These are phyloP conservation scores for Cyphomyrmex costatus DNA, from an alignment of 1,140 invertebrate species.

Conservation along the genomic window DNA sequence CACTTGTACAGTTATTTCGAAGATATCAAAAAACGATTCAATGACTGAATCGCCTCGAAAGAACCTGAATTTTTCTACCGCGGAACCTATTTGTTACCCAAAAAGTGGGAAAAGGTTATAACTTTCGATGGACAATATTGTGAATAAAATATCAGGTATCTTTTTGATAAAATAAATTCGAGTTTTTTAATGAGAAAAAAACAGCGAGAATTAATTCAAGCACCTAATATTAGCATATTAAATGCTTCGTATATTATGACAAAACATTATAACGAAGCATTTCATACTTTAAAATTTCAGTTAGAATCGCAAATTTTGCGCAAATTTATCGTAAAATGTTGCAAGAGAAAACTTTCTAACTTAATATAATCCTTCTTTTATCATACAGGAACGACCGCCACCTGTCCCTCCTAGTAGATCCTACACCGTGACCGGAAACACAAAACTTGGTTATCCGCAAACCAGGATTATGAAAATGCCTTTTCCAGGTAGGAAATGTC, in stretches of 20 bases:
- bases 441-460: constrained; percentile 97
- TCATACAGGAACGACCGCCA: constrained; percentile 93
- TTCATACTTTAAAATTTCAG: background rate
- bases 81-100: no score
- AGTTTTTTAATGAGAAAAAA: no score
- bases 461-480: constrained; percentile 96
- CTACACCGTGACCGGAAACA: constrained; percentile 96
- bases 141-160: no score
- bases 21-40: no score
- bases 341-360: constrained; percentile 8
- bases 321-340: constrained; percentile 13
- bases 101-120: no score
- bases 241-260: background rate
- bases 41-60: no score
- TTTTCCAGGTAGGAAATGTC: constrained; percentile 90
- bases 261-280: constrained; percentile 2
- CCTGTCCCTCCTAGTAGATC: constrained; percentile 95
- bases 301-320: background rate
- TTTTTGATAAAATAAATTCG: no score
- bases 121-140: no score
- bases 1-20: no score
- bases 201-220: no score
- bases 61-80: no score
- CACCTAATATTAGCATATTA: no score
- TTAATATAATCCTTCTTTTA: constrained; percentile 45